These are phyloP conservation scores for Ericerus pela DNA, from an alignment of 1,140 invertebrate species.

Conservation along the genomic window DNA sequence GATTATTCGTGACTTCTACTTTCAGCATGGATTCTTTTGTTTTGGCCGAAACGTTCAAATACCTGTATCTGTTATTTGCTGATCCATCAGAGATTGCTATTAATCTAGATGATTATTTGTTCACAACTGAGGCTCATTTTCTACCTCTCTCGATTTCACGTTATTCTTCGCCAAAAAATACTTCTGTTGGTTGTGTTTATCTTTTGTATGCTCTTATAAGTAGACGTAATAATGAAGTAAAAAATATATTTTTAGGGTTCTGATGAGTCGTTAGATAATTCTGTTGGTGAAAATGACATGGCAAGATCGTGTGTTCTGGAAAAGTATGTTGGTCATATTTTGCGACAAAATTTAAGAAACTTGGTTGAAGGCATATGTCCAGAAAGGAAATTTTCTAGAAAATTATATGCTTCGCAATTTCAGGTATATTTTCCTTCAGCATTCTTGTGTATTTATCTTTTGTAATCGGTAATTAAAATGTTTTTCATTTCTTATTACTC, in stretches of 20 bases:
- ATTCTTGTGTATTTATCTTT: background rate
- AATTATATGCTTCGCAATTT: conserved; percentile 56
- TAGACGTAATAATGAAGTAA: too few species aligned
- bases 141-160: conserved; percentile 60
- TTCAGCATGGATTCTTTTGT: conserved; percentile 94
- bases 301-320: background rate
- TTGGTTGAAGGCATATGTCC: conserved; percentile 71
- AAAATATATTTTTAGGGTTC: too few species aligned
- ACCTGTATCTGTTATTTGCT: conserved; percentile 85
- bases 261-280: background rate
- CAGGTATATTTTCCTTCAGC: conserved; percentile 24
- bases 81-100: conserved; percentile 73
- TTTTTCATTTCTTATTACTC: too few species aligned
- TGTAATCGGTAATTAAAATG: too few species aligned
- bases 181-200: conserved; percentile 16
- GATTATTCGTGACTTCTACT: too few species aligned
- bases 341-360: conserved; percentile 42
- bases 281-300: background rate
- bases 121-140: conserved; percentile 94
- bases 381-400: conserved; percentile 36
- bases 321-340: background rate
- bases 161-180: conserved; percentile 14
- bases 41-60: conserved; percentile 94
- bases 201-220: background rate
- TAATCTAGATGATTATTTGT: conserved; percentile 89